These are phyloP conservation scores for Trachelipus rathkii DNA, from an alignment of 1,140 invertebrate genomes.

Conservation along the genomic window DNA sequence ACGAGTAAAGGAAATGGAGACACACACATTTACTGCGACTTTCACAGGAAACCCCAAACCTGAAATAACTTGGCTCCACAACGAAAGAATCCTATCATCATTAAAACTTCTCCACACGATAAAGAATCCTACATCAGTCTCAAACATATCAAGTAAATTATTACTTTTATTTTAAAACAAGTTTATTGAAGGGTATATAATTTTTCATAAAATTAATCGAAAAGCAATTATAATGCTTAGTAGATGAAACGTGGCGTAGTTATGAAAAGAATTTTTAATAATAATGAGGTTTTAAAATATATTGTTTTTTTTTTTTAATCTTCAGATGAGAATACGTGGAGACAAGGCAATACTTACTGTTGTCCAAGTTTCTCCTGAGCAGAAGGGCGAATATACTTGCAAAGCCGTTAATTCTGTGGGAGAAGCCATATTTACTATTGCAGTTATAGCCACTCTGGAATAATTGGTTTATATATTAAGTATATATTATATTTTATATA, in stretches of 20 bases:
- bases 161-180: not conserved
- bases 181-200: too few relatives aligned
- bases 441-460: constrained; percentile 62
- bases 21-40: constrained; percentile 67
- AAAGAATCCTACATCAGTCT: constrained; percentile 53
- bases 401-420: constrained; percentile 77
- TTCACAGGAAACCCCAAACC: constrained; percentile 79
- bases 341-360: constrained; percentile 69
- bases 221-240: too few relatives aligned
- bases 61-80: constrained; percentile 86
- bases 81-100: too few relatives aligned
- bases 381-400: constrained; percentile 80
- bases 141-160: constrained; percentile 61
- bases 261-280: too few relatives aligned
- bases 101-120: too few relatives aligned
- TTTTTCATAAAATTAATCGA: too few relatives aligned
- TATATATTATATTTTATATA: not conserved
- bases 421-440: constrained; percentile 69
- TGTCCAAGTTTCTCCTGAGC: constrained; percentile 61
- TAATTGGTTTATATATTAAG: constrained; percentile 61
- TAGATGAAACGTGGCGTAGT: too few relatives aligned
- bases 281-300: too few relatives aligned
- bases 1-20: constrained; percentile 68
- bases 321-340: constrained; percentile 67
- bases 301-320: not conserved